Evolutionary conservation across 2,113 vertebrate genomes (phyloP).

Genomic region (Larimichthys crocea): DNA sequence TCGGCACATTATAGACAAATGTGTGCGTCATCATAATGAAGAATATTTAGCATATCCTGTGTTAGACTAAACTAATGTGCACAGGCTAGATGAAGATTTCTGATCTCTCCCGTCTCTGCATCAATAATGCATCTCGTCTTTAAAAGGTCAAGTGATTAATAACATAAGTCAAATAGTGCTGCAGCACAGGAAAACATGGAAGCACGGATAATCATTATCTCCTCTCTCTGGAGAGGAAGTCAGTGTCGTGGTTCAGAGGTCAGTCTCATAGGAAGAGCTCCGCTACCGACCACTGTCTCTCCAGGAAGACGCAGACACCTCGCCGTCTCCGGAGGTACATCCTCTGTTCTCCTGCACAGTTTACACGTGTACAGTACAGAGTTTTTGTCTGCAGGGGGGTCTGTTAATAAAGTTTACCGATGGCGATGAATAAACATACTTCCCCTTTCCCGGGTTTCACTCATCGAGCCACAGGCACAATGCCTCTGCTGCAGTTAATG

Average conservation of each 20-base stretch:
- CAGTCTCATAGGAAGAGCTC: constrained; percentile 76
- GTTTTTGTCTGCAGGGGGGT: not conserved
- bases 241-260: constrained; percentile 57
- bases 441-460: constrained; percentile 23
- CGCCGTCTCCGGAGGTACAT: not conserved
- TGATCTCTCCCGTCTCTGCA: not conserved
- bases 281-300: constrained; percentile 31
- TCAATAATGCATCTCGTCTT: not conserved
- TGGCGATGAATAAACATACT: not conserved
- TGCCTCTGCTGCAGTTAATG: constrained; percentile 1
- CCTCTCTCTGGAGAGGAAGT: constrained; percentile 13
- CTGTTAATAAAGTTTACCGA: not conserved
- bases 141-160: not conserved
- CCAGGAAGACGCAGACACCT: constrained; percentile 60
- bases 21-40: not conserved
- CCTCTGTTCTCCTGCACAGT: constrained; percentile 3
- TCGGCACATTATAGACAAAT: not conserved
- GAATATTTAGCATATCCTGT: not conserved
- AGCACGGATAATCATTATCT: not conserved
- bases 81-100: not conserved
- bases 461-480: not conserved
- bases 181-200: not conserved
- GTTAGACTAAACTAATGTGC: not conserved
- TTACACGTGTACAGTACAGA: not conserved
- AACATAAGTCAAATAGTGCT: not conserved